Percentiles rank a stretch among this genome's conserved stretches.
Conservation (phyloP, 2,888 invertebrate species). For the Cacoxenus indagator region DNA sequence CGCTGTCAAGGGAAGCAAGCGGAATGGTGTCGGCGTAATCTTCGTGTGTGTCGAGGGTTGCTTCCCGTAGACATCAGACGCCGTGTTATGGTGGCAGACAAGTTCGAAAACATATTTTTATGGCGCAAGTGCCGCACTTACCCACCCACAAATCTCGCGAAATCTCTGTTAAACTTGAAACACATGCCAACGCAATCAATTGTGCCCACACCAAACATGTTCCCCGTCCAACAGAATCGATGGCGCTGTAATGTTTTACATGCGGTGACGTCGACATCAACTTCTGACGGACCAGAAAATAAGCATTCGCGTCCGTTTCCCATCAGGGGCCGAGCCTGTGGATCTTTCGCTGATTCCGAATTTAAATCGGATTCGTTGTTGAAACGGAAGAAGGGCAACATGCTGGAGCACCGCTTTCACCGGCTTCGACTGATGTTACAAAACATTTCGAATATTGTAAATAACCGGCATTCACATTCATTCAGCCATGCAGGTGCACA, state of each 20-base stretch:
- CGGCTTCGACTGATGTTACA: constrained; percentile 40
- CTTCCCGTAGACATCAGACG: too few species aligned
- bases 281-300: constrained; percentile 62
- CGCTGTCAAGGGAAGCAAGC: too few species aligned
- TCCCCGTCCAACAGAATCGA: neutral
- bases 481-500: neutral
- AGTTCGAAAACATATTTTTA: too few species aligned
- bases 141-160: too few species aligned
- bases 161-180: too few species aligned
- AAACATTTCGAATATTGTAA: constrained; percentile 62
- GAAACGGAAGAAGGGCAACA: neutral
- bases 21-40: too few species aligned
- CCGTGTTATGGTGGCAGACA: too few species aligned
- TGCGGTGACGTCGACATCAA: constrained; percentile 36
- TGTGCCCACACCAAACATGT: too few species aligned
- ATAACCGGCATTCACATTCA: constrained; percentile 43
- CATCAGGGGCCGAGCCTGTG: neutral
- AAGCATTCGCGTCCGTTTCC: constrained; percentile 50
- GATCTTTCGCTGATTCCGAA: neutral
- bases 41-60: too few species aligned
- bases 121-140: too few species aligned
- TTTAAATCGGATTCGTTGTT: neutral
- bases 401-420: neutral
- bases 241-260: neutral
- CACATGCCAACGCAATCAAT: too few species aligned